Base-by-base conservation (phyloP, 2,113 vertebrate genomes). In the Lampris incognitus region DNA sequence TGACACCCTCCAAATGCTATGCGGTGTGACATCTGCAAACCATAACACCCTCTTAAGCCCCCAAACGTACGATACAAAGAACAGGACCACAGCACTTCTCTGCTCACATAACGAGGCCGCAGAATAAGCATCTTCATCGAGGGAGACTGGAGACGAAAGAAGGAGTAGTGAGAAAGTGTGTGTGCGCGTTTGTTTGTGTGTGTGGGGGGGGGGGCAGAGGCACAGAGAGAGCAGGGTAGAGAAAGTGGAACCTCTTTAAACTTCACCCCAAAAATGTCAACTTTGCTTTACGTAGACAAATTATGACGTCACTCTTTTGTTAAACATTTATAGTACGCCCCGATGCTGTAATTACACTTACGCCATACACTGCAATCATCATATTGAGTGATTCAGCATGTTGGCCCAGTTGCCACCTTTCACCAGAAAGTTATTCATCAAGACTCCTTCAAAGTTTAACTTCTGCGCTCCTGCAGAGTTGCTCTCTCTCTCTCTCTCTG, bases 1-100 rank as follows among this genome's bases (percentile, higher is more conserved):
- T 84, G 87, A 92, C 85, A 90, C 85, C 74, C 86, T 88, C 66
- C 44, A 39, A 89, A 84, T 80, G 90, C 91, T 90, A 88, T 85
- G 87, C 87, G 86, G 89, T 89, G 91, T 90, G 91, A 93, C 91
- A 94, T 93, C 92, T 94, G 92, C 89, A 93, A 93, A 89, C 89
- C 81, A 92, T 93, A 93, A 93, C 84, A 79, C 75, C 78, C 74
- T 67, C 82, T 83, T 85, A 78, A 84, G 85, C 70, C 69, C 73
- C 82, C 65, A 11, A 89, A 83, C 82, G 83, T 77, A 75, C 81
- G 74, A 86, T 88, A 92, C 78, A 87, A 89, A 87, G 82, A 91
- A 64, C 72, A 87, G 78, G 90, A 79, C 86, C 78, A 68, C 54
- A 57, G 75, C 81, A 24, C 74, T 86, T 59, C 76, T 79, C 75